phyloP scores from a whole-genome alignment of 2,113 vertebrate species.

The human (Homo sapiens) region GRCh38 chr12:86330001-86330500 shows the following conservation, averaged over 20 bases:
- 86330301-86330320: neutral
- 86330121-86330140: neutral
- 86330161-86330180: too few species aligned
- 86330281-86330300: neutral
- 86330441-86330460: neutral
- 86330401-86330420: neutral
- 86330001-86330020: neutral
- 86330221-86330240: neutral
- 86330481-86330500: neutral
- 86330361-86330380: neutral
- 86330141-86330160: neutral
- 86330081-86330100: neutral
- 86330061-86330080: neutral
- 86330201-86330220: neutral
- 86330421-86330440: neutral
- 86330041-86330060: neutral
- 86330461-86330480: neutral
- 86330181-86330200: too few species aligned
- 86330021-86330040: rapidly evolving
- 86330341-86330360: neutral
- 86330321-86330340: neutral
- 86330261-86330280: neutral
- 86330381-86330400: neutral
- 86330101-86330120: neutral
- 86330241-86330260: neutral